A percentile compares a stretch with the other conserved stretches of the same genome.
phyloP scores from a whole-genome alignment of 1,140 invertebrate species.

The Pectinophora gossypiella region DNA sequence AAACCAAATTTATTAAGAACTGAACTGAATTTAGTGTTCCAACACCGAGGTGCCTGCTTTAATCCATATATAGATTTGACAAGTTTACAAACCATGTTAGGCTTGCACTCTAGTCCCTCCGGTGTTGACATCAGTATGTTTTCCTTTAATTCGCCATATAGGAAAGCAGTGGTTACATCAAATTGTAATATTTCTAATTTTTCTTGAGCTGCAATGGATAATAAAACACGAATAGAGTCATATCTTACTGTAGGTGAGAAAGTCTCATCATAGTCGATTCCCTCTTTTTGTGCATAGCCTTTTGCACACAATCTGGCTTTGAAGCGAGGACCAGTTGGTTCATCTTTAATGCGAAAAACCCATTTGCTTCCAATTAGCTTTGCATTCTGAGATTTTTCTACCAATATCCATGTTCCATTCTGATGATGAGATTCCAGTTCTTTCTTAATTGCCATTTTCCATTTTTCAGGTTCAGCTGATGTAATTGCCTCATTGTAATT shows the following conservation, averaged over 20 bases:
- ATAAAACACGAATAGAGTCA: constrained; percentile 33
- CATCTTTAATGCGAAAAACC: no score
- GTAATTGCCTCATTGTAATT: no score
- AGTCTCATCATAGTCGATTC: no score
- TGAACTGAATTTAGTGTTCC: constrained; percentile 38
- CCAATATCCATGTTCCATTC: no score
- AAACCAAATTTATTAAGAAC: constrained; percentile 44
- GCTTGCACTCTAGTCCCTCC: constrained; percentile 14
- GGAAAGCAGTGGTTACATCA: constrained; percentile 33
- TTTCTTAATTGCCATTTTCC: no score
- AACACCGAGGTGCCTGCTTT: constrained; percentile 43
- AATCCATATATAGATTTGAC: constrained; percentile 52
- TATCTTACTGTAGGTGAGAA: constrained; percentile 26
- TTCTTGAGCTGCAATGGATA: constrained; percentile 23
- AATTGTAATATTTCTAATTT: constrained; percentile 27
- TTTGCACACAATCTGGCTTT: no score
- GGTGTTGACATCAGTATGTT: constrained; percentile 29
- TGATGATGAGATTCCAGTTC: no score
- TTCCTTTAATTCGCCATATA: constrained; percentile 29
- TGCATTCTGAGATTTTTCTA: no score
- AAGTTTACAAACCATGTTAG: constrained; percentile 39
- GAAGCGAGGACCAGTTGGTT: no score
- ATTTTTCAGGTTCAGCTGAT: no score
- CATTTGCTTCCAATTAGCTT: no score
- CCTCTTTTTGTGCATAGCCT: no score